Base-by-base conservation (phyloP, 92 coral and sea anemone genomes). In the Isaurus tuberculatus region DNA sequence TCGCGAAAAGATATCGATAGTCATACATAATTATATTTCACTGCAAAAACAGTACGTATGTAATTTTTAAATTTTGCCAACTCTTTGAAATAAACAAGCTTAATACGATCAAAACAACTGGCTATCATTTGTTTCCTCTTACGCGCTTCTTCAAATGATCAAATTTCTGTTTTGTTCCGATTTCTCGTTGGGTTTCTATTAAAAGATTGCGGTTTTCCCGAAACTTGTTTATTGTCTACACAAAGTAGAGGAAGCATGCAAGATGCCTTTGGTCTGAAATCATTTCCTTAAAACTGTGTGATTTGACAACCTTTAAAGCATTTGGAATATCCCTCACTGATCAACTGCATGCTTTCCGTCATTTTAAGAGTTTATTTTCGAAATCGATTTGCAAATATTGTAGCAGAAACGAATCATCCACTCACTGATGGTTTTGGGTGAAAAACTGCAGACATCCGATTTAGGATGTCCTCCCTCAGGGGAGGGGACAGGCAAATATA, bases 201-300 rank as follows among this genome's bases (percentile, higher is more conserved):
- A 51, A 33, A 37, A 60, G 68, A 5, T 33, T 57, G 82, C 28
- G 70, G 82, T 77, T 77, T 77, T 28, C 64, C 33, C 28, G 15
- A 34, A 57, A 29, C n/a, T 74, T 74, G 43, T 53, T 32, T 49
- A 9, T 29, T 74, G 67, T 31, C 55, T 36, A 60, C 17, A 34
- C 29, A 8, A 55, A 48, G 53, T 26, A 67, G 36, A 74, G 80
- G 80, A 74, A 74, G 65, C 16, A 17, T 40, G 43, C 29, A 29
- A 74, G 43, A 77, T 77, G 6, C 82, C 82, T 32, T 36, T 55
- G 13, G 22, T 13, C 49, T 77, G 28, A 77, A 40, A 60, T 77
- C 82, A 77, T 63, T 77, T 58, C 82, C 82, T 36, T 20, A 5
- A 65, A 74, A 30, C 63, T 43, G 25, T n/a, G 34, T 1, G 19